Conservation (phyloP, 53 echinoderm and acorn worm species). For the Henricia sp. region DNA sequence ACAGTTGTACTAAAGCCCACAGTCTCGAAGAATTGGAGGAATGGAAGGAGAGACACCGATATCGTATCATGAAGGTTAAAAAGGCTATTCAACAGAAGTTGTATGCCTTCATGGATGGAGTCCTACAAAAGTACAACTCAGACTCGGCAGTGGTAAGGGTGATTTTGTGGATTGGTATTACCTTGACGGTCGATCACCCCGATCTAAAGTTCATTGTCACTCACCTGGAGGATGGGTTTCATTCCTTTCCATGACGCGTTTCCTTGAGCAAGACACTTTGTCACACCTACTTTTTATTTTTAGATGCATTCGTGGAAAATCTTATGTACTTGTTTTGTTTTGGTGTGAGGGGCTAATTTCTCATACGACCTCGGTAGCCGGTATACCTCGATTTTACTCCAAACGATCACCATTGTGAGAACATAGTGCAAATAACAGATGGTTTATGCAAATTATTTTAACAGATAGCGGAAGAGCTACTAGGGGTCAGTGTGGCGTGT, state of each 20-base stretch:
- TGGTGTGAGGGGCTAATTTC: too few relatives aligned
- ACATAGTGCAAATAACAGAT: too few relatives aligned
- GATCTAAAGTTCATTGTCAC: background rate
- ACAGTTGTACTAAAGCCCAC: conserved; percentile 83
- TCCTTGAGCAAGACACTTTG: too few relatives aligned
- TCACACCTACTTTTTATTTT: too few relatives aligned
- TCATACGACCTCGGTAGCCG: too few relatives aligned
- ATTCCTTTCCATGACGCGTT: too few relatives aligned
- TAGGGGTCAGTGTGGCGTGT: conserved; percentile 50
- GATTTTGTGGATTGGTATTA: background rate
- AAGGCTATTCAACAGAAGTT: conserved; percentile 83
- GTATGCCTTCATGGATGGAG: conserved; percentile 80
- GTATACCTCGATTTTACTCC: too few relatives aligned
- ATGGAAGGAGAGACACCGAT: conserved; percentile 90
- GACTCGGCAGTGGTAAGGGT: too few relatives aligned
- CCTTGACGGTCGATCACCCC: background rate
- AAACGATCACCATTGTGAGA: too few relatives aligned
- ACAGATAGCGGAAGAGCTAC: conserved; percentile 71
- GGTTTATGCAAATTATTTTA: too few relatives aligned
- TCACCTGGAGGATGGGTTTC: background rate
- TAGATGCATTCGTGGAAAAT: too few relatives aligned
- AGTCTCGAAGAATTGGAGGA: conserved; percentile 80
- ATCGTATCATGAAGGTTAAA: conserved; percentile 91
- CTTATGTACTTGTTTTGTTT: too few relatives aligned
- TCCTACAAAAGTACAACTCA: conserved; percentile 87